A percentile compares a stretch with the other conserved stretches of the same genome.
phyloP scores from a whole-genome alignment of 2,113 vertebrate genomes.

The Campylorhamphus procurvoides region DNA sequence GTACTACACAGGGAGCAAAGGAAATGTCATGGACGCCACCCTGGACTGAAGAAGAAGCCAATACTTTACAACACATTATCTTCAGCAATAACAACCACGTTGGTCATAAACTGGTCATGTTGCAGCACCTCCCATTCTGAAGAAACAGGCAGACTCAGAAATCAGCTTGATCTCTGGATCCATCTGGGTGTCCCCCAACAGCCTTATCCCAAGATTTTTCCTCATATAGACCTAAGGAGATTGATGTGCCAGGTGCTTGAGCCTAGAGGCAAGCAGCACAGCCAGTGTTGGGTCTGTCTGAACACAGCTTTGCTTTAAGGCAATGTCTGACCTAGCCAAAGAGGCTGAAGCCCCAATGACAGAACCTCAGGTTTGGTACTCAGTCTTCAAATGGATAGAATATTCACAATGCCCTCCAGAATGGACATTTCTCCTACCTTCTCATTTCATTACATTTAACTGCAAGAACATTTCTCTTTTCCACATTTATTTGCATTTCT shows the following conservation, averaged over 20 bases:
- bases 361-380: background rate
- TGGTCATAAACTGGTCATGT: background rate
- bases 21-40: background rate
- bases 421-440: background rate
- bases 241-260: rapidly evolving
- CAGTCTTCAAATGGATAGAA: background rate
- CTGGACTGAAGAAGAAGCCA: background rate
- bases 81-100: rapidly evolving
- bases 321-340: background rate
- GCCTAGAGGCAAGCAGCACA: rapidly evolving
- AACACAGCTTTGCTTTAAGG: rapidly evolving
- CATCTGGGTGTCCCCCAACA: background rate
- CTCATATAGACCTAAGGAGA: background rate
- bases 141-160: background rate
- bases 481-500: background rate
- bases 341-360: background rate
- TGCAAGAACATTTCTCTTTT: background rate
- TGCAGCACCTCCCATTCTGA: background rate
- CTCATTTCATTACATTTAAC: background rate
- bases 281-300: background rate
- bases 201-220: background rate
- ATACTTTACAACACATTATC: background rate
- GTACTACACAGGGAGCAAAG: constrained; percentile 23
- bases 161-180: background rate
- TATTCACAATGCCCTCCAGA: background rate